Evolutionary conservation across 2,113 vertebrate species (phyloP).

Genomic region (Macrotus californicus): DNA sequence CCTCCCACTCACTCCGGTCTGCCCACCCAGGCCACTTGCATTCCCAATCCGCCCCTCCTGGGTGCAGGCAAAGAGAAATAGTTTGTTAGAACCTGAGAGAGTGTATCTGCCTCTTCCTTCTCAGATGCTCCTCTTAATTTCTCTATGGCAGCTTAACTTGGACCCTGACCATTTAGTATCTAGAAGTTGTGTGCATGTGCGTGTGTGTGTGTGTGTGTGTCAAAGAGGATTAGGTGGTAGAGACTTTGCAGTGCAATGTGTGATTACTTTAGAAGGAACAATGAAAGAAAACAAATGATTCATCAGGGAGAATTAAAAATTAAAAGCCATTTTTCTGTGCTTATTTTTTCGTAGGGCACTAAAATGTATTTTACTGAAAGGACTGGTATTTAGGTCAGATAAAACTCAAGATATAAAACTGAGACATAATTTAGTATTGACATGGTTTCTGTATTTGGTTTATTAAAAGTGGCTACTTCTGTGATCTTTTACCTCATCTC

Average conservation of each 20-base stretch:
- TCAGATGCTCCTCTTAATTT: background rate
- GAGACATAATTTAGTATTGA: background rate
- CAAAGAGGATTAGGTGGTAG: background rate
- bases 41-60: background rate
- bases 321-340: background rate
- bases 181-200: background rate
- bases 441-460: background rate
- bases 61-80: background rate
- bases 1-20: background rate
- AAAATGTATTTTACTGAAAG: constrained; percentile 1
- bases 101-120: background rate
- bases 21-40: background rate
- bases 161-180: background rate
- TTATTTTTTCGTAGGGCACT: background rate
- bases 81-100: background rate
- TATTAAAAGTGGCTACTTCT: background rate
- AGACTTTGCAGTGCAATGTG: background rate
- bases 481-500: background rate
- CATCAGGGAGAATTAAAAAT: background rate
- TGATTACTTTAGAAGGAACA: constrained; percentile 12
- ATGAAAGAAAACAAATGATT: background rate
- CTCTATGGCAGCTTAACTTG: background rate
- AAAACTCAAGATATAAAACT: constrained; percentile 25
- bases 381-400: background rate
- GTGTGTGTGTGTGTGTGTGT: background rate